Base-by-base conservation (phyloP, 1,140 invertebrate species). In the Zaprionus ornatus region DNA sequence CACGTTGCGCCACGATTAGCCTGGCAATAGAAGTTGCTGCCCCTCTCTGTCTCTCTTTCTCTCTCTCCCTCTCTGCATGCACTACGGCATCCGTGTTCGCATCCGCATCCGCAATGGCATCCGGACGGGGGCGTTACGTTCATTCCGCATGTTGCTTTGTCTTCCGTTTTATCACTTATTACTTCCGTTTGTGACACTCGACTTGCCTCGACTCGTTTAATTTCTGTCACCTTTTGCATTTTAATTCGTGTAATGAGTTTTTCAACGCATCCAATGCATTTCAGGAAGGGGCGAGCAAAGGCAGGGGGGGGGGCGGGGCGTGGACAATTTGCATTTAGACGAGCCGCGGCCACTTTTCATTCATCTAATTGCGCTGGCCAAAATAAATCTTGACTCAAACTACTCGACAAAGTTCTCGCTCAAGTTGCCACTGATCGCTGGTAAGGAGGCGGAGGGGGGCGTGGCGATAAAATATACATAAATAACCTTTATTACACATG, bases 401-500 rank as follows among this genome's bases (percentile, higher is more conserved):
- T 78, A 79, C 79, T 86, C 77, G 21, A 83, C 80, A 90, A 77
- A 64, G 62, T 77, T 37, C 50, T 32, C 70, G 35, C 27, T 65
- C 59, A 80, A 81, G 65, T 76, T 80, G 21, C 68, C 27, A 35
- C 12, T 21, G 27, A 42, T 10, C 23, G 10, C n/a, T 45, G 40
- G 35, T 4, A 9, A 21, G 15, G 27, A 3, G 6, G 27, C 7
- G 9, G 40, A 19, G 3, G 54, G 25, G 50, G 71, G 45, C 50
- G 61, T 21, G 72, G 60, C 74, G 84, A 79, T 90, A 90, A 88
- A 81, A 90, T 90, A 88, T 90, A 88, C 85, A 88, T 88, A 90
- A 88, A 88, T 88, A 88, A 90, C 85, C 85, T 88, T 88, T 88
- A 88, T 88, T 88, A 88, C 85, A 88, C 85, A 90, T 88, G 85